Base-by-base conservation (phyloP, 2,113 vertebrate species). In the Heloderma charlesbogerti region DNA sequence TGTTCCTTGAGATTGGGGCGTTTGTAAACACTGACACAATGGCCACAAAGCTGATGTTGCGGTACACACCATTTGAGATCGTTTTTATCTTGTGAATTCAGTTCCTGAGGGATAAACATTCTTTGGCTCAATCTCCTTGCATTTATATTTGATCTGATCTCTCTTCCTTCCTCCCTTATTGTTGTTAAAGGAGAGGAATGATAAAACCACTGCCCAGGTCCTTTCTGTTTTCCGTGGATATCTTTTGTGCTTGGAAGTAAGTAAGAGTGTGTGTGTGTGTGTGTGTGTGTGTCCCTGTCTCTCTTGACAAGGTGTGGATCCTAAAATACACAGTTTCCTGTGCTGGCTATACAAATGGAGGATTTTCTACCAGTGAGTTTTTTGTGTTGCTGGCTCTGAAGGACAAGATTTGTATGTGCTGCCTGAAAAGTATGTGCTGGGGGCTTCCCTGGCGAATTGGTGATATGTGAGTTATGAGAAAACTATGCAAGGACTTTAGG, bases 291-390 rank as follows among this genome's bases (percentile, higher is more conserved):
- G 12, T 79, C 71, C 43, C 85, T 31, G 1, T 40, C 12, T 20
- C 8, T 74, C 20, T 87, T 27, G 34, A 40, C 34, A 92, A 80
- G 48, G 79, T 92, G 27, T 1, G 51, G 88, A 63, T 91, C 91
- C 78, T 85, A 82, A 87, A 67, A 95, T 48, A 94, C 37, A 83
- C 1, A 3, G 3, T 31, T 95, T 89, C 84, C 88, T 77, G 48
- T 91, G 29, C 74, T 85, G 79, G 48, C 48, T 93, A 71, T 91
- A 88, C 85, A 93, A 90, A 54, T 1, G 16, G 89, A 77, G 75
- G 90, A 45, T 94, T 92, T 96, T 93, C 81, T 15, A 63, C 92
- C 20, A 81, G n/a, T 84, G 79, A 72, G 94, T 94, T 94, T 93
- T 2, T 86, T 78, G 77, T 94, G 94, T 93, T 94, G 1, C 86